Evolutionary conservation across 2,797 vertebrate species (phyloP).

Genomic region (Enteromius argenteus): DNA sequence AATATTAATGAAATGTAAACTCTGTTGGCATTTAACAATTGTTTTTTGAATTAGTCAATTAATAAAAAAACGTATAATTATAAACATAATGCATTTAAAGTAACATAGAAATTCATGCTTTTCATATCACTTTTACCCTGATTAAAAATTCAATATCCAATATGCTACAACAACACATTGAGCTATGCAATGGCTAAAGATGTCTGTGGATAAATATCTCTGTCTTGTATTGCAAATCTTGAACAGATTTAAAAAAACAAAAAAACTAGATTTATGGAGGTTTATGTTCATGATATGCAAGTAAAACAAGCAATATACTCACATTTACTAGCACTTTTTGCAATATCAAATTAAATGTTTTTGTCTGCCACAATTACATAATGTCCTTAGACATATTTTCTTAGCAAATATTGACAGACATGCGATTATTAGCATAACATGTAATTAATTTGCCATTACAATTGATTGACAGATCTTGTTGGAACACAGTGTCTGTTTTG

Average conservation of each 20-base stretch:
- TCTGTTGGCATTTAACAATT: neutral
- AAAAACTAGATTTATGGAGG: neutral
- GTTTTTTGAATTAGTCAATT: neutral
- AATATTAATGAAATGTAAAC: neutral
- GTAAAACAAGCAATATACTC: neutral
- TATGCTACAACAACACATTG: neutral
- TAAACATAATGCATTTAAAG: neutral
- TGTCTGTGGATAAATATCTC: neutral
- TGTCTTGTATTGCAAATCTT: neutral
- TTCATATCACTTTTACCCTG: neutral
- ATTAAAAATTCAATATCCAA: neutral
- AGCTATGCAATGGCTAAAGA: neutral
- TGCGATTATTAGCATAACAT: neutral
- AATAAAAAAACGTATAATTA: neutral
- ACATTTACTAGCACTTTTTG: neutral
- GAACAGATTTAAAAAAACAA: no score
- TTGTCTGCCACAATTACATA: neutral
- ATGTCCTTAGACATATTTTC: neutral
- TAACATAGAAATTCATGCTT: neutral
- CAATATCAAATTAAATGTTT: neutral
- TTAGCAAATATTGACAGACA: neutral
- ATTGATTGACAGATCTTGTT: neutral
- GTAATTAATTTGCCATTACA: neutral
- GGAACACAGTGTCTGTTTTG: neutral
- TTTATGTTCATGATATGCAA: neutral